A percentile compares a stretch with the other conserved stretches of the same genome.
phyloP scores from a whole-genome alignment of 2,797 vertebrate species.

The Danio jaintianensis region DNA sequence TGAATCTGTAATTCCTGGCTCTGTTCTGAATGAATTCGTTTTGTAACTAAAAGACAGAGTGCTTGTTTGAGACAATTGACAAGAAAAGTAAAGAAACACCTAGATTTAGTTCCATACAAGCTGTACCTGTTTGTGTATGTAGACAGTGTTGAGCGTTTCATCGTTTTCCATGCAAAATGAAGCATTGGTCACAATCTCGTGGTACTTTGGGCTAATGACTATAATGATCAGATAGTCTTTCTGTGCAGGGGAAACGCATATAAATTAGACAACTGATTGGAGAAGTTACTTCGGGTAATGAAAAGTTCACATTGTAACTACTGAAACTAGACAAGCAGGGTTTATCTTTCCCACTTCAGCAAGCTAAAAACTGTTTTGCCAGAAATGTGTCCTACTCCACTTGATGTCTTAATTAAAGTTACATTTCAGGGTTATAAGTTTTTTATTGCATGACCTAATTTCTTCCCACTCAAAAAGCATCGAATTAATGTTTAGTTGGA shows the following conservation, averaged over 20 bases:
- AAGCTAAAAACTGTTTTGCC: not conserved
- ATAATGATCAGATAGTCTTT: conserved; percentile 87
- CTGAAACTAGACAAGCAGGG: conserved; percentile 6
- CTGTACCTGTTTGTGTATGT: conserved; percentile 84
- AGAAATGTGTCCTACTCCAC: not conserved
- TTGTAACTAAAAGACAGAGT: conserved; percentile 74
- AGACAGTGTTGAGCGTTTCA: conserved; percentile 83
- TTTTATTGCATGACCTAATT: not conserved
- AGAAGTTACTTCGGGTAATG: not conserved
- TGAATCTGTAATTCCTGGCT: conserved; percentile 85
- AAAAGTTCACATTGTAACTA: not conserved
- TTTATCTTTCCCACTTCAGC: not conserved
- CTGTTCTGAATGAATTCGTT: conserved; percentile 87
- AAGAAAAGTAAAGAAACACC: not conserved
- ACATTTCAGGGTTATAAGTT: not conserved
- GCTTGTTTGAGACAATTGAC: not conserved
- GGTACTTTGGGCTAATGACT: conserved; percentile 85
- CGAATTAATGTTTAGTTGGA: not conserved
- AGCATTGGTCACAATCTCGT: conserved; percentile 76
- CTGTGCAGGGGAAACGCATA: conserved; percentile 24
- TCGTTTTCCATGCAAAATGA: conserved; percentile 74
- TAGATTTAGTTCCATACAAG: not conserved
- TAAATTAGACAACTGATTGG: not conserved
- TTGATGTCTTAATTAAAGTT: not conserved
- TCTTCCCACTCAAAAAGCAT: not conserved